Evolutionary conservation across 2,797 vertebrate species (phyloP).

Genomic region (Onychomys leucogaster): DNA sequence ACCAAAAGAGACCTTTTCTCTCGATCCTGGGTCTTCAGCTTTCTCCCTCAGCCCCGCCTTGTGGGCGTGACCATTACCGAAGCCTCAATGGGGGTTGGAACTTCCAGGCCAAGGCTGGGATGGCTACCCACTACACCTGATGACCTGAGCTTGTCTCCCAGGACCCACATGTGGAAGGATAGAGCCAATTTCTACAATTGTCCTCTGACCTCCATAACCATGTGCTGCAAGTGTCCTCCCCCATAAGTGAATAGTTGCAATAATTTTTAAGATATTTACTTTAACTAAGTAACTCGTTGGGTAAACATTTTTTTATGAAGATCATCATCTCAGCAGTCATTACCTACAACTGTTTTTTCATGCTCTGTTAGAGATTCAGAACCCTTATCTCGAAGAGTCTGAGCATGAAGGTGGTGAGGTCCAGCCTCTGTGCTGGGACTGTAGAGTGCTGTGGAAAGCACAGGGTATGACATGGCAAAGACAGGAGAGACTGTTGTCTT

Average conservation of each 20-base stretch:
- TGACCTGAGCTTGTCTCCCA: neutral
- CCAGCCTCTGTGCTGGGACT: neutral
- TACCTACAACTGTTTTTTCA: neutral
- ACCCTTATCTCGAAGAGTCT: neutral
- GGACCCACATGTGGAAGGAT: neutral
- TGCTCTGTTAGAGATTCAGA: neutral
- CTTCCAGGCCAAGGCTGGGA: no score
- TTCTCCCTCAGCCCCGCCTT: no score
- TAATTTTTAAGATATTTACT: neutral
- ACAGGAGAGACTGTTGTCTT: neutral
- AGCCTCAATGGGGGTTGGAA: no score
- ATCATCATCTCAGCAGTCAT: neutral
- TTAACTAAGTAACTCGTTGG: neutral
- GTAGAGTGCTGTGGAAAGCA: no score
- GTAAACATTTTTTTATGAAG: neutral
- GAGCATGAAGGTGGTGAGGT: neutral
- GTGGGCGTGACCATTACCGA: no score
- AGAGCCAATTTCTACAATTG: neutral
- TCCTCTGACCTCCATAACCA: neutral
- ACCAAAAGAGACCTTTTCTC: no score
- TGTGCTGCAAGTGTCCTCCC: neutral
- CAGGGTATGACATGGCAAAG: neutral
- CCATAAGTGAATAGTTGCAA: neutral
- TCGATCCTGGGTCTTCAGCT: no score
- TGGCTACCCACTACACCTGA: no score